Base-by-base conservation (phyloP, 2,797 vertebrate species). In the Alosa sapidissima region DNA sequence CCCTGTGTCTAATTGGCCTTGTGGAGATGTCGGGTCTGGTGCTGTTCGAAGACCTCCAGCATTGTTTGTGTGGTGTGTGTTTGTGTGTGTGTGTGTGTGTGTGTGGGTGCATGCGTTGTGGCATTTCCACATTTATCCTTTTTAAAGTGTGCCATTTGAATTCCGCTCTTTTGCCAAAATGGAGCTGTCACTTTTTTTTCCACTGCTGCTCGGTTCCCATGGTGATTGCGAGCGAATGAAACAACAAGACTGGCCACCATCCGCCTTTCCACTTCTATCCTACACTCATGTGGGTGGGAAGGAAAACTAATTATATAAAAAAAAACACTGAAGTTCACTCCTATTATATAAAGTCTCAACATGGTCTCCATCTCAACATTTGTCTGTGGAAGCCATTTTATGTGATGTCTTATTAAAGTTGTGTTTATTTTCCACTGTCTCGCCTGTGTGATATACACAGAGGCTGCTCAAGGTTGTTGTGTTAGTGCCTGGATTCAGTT, bases 361-460 rank as follows among this genome's bases (percentile, higher is more conserved):
- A 36, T 78, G 16, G 41, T n/a, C 16, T n/a, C n/a, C n/a, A n/a
- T n/a, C n/a, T n/a, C n/a, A n/a, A n/a, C n/a, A 36, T 78, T 33
- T 72, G 41, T 78, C 41, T 47, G 72, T 36, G 68, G 33, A 11
- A 21, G 72, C 36, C 72, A 47, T 78, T 78, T 45, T 36, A 49
- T 78, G 72, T 36, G 51, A 58, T 21, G 33, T 62, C 10, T 47
- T 47, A 58, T 48, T 83, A 33, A 54, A 60, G 16, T 36, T 16
- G 81, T 91, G 91, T 93, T 92, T 94, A 91, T 93, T 94, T 94
- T 89, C 87, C 91, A 72, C 51, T 85, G 82, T 65, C 89, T 85
- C 83, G 85, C 86, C 88, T 88, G 72, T 90, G 89, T 90, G 90
- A 90, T 89, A 88, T 84, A 87, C 85, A 68, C 88, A 89, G 83